phyloP scores from a whole-genome alignment of 92 coral and sea anemone genomes.

The Blastomussa wellsi region DNA sequence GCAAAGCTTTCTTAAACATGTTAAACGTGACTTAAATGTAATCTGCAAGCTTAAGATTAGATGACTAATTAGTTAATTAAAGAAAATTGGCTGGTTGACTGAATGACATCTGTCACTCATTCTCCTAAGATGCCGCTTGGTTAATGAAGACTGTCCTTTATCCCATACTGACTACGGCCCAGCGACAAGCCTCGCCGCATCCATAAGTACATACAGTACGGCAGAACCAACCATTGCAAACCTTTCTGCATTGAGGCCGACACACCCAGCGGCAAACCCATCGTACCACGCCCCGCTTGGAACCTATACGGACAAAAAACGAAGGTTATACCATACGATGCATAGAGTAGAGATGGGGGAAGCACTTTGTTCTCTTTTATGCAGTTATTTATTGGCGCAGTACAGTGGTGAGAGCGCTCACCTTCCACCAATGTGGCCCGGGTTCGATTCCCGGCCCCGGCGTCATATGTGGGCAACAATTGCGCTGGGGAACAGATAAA shows the following conservation, averaged over 20 bases:
- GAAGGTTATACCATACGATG: neutral
- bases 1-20: too few species aligned
- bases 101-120: neutral
- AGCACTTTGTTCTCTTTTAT: too few species aligned
- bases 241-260: neutral
- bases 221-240: neutral
- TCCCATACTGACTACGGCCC: neutral
- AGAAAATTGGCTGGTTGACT: neutral
- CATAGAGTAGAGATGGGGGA: too few species aligned
- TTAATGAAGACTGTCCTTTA: too few species aligned
- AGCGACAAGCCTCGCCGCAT: neutral
- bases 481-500: too few species aligned
- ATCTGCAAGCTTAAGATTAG: neutral
- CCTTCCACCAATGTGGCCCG: neutral
- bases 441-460: constrained; percentile 1
- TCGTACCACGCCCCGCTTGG: neutral
- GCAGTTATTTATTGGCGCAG: too few species aligned
- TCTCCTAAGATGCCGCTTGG: neutral
- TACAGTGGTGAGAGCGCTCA: neutral
- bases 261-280: neutral
- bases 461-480: too few species aligned
- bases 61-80: too few species aligned
- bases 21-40: neutral
- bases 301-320: neutral
- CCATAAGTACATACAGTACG: neutral